phyloP scores from a whole-genome alignment of 2,113 vertebrate species.

The Hystrix brachyura region DNA sequence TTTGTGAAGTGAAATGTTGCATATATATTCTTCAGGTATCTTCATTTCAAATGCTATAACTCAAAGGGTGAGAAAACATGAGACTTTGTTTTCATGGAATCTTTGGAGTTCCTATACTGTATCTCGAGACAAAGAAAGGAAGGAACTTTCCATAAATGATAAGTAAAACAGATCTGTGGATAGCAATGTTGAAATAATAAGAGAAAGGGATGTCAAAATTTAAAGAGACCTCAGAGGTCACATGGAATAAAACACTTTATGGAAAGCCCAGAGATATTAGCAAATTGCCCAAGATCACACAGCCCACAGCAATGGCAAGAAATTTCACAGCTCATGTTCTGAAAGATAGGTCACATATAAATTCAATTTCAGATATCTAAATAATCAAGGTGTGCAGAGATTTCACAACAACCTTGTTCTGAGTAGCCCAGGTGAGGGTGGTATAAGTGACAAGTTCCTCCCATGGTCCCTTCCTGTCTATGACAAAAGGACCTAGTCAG shows the following conservation, averaged over 20 bases:
- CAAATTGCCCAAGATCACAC: conserved; percentile 82
- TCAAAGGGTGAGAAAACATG: background rate
- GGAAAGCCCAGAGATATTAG: conserved; percentile 53
- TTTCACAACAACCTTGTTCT: conserved; percentile 60
- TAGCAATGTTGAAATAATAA: conserved; percentile 58
- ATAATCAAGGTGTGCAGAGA: conserved; percentile 55
- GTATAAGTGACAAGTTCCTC: conserved; percentile 54
- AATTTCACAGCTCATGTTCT: conserved; percentile 81
- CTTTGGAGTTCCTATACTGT: conserved; percentile 2
- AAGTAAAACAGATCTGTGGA: conserved; percentile 47
- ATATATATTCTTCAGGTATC: background rate
- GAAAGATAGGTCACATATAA: conserved; percentile 61
- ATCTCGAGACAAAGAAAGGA: background rate
- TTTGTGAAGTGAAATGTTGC: background rate
- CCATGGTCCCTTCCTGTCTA: conserved; percentile 85
- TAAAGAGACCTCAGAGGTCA: conserved; percentile 62
- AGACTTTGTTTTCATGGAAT: conserved; percentile 48
- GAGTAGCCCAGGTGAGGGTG: conserved; percentile 70
- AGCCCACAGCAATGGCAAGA: conserved; percentile 61
- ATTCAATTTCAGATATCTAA: conserved; percentile 67
- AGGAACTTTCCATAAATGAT: background rate
- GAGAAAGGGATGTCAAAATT: background rate
- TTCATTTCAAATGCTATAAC: conserved; percentile 1
- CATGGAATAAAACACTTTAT: conserved; percentile 52
- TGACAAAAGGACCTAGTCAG: conserved; percentile 77